Evolutionary conservation across 2,113 vertebrate species (phyloP).

Genomic region (Lagenorhynchus albirostris): DNA sequence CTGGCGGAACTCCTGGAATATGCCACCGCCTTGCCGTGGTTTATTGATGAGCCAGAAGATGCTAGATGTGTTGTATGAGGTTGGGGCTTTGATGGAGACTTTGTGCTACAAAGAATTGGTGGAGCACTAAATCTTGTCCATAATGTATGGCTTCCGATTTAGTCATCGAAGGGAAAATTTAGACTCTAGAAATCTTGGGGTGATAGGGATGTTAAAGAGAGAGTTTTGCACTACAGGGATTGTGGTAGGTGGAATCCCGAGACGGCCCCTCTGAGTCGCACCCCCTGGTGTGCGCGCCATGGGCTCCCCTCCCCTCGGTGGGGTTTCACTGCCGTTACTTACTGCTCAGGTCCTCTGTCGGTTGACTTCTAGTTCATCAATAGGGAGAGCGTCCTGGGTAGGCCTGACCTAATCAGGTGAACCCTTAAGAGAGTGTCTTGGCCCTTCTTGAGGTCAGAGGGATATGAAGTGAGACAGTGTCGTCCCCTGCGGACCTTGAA

Average conservation of each 20-base stretch:
- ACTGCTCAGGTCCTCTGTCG: not conserved
- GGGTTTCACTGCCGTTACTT: not conserved
- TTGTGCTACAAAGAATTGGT: not conserved
- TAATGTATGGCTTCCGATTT: not conserved
- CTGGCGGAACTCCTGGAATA: not conserved
- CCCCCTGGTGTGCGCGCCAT: rapidly evolving
- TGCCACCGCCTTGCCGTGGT: rapidly evolving
- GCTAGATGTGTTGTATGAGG: not conserved
- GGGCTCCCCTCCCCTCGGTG: too few species aligned
- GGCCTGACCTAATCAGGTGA: not conserved
- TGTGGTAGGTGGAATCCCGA: not conserved
- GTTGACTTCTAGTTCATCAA: not conserved
- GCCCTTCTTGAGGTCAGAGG: not conserved
- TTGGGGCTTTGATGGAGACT: not conserved
- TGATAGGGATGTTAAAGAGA: too few species aligned
- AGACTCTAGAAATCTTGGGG: not conserved
- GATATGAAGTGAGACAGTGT: not conserved
- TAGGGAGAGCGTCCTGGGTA: not conserved
- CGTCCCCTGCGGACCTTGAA: not conserved
- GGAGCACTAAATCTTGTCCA: rapidly evolving
- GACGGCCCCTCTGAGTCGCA: too few species aligned
- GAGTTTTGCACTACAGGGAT: not conserved
- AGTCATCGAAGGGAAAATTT: not conserved
- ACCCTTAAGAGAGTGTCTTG: not conserved
- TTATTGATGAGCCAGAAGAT: not conserved